phyloP scores from a whole-genome alignment of 1,140 invertebrate species.

The Drosophila asahinai region DNA sequence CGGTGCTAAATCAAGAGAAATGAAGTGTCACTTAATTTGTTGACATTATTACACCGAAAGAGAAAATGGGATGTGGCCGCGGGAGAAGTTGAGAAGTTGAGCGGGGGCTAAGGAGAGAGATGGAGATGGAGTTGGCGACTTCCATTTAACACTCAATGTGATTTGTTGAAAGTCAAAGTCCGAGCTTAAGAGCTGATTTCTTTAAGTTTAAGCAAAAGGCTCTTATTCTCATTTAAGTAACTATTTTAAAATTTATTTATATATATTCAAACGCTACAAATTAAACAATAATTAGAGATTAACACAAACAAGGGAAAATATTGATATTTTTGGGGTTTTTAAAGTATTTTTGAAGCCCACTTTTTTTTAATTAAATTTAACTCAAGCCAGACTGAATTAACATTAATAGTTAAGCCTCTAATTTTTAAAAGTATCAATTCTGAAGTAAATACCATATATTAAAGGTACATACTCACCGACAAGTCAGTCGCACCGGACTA shows the following conservation, averaged over 20 bases:
- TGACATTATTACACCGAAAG: constrained; percentile 74
- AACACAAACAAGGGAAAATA: no score
- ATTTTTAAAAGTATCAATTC: no score
- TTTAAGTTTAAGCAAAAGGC: no score
- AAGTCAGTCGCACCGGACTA: constrained; percentile 88
- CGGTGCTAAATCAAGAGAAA: constrained; percentile 83
- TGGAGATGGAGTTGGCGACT: neutral
- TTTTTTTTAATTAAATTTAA: no score
- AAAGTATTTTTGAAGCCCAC: no score
- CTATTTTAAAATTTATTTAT: no score
- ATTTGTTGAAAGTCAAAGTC: constrained; percentile 6
- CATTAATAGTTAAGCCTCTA: no score
- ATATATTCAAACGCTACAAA: no score
- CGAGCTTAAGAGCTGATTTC: neutral
- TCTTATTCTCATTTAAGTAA: neutral
- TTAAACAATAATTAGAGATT: no score
- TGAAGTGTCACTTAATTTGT: constrained; percentile 85
- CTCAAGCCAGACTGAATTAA: no score
- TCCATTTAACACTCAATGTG: constrained; percentile 16
- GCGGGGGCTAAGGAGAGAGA: neutral
- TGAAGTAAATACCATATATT: neutral
- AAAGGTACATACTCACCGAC: constrained; percentile 84
- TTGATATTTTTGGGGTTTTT: no score
- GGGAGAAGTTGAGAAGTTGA: neutral
- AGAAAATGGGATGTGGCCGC: constrained; percentile 5